Conservation (phyloP, 2,113 vertebrate species). For the Arothron firmamentum region DNA sequence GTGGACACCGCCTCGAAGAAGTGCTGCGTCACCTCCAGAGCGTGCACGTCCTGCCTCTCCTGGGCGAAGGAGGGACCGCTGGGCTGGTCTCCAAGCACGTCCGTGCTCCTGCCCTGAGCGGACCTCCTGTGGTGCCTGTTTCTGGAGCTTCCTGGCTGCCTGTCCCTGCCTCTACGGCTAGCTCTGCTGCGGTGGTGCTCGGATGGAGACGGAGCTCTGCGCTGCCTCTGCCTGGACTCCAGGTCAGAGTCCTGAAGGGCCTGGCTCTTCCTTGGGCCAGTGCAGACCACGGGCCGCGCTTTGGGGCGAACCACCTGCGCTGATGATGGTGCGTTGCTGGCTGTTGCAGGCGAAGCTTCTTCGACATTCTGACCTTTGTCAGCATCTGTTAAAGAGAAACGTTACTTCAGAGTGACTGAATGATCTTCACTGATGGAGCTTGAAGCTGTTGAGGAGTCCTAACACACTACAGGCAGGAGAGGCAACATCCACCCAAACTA, state of each 20-base stretch:
- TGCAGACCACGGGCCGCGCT: constrained; percentile 66
- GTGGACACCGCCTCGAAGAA: constrained; percentile 93
- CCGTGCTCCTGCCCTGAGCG: constrained; percentile 71
- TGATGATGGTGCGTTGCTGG: constrained; percentile 59
- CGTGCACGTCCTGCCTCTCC: constrained; percentile 78
- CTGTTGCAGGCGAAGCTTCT: constrained; percentile 28
- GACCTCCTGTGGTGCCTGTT: constrained; percentile 79
- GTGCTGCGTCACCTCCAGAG: constrained; percentile 91
- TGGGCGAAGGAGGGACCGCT: constrained; percentile 58
- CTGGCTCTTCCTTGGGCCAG: constrained; percentile 62
- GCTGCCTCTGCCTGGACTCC: constrained; percentile 50
- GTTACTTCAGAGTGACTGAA: neutral
- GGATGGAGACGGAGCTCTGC: constrained; percentile 64
- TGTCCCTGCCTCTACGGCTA: constrained; percentile 59
- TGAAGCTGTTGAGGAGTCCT: too few species aligned
- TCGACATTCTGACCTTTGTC: constrained; percentile 59
- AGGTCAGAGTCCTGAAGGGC: constrained; percentile 61
- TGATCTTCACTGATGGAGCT: too few species aligned
- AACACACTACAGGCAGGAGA: too few species aligned
- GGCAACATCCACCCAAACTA: too few species aligned
- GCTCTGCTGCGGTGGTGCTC: constrained; percentile 38
- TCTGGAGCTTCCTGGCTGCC: constrained; percentile 40
- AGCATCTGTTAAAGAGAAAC: constrained; percentile 51
- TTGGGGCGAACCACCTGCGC: constrained; percentile 86
- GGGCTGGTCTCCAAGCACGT: constrained; percentile 34